Percentiles rank a stretch among this genome's conserved stretches.
Evolutionary conservation across 2,888 invertebrate genomes (phyloP).

Genomic region (Tuberolachnus salignus): DNA sequence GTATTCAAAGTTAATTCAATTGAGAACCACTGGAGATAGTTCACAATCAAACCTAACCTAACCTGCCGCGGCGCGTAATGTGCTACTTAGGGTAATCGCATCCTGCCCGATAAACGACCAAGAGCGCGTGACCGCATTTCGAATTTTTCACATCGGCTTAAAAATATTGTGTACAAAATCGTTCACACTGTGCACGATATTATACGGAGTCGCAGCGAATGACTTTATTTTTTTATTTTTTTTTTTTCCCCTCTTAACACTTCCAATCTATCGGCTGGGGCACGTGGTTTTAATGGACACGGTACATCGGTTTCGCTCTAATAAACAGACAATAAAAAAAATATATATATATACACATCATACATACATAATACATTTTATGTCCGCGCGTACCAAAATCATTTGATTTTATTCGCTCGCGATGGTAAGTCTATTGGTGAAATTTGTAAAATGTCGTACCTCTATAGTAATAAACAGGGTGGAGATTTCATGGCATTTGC

Average conservation of each 20-base stretch:
- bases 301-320: slow-evolving; percentile 29
- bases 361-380: neutral
- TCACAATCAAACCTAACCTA: neutral
- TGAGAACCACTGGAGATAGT: neutral
- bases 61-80: neutral
- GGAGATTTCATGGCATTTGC: too few species aligned
- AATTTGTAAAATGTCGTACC: neutral
- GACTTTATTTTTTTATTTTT: slow-evolving; percentile 5
- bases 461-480: too few species aligned
- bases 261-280: neutral
- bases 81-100: slow-evolving; percentile 14
- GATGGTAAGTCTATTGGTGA: neutral
- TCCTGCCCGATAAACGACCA: neutral
- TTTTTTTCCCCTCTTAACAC: neutral
- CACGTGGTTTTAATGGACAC: neutral
- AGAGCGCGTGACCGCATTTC: slow-evolving; percentile 19
- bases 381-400: neutral
- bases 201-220: neutral
- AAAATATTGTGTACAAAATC: neutral
- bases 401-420: neutral
- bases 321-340: neutral
- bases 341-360: too few species aligned
- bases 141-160: neutral
- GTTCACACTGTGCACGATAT: too few species aligned
- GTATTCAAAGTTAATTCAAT: too few species aligned